These are phyloP conservation scores for Stenotaenia linearis DNA, from an alignment of 2,888 invertebrate genomes.

Conservation along the genomic window DNA sequence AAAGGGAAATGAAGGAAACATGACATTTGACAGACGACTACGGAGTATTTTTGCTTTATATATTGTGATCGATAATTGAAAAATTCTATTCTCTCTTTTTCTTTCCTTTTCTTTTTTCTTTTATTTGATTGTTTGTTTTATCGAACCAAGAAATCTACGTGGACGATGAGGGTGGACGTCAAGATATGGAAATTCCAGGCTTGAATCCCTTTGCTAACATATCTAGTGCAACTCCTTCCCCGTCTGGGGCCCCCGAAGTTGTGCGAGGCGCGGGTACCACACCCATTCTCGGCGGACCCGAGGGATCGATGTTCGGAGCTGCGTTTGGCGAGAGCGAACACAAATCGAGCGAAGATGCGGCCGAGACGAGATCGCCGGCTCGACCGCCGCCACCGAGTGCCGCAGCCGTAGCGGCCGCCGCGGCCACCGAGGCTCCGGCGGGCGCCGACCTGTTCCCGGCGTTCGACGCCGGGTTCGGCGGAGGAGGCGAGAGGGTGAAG, in stretches of 20 bases:
- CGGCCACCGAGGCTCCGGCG: not conserved
- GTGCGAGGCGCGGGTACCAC: conserved; percentile 41
- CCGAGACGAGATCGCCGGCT: not conserved
- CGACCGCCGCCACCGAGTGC: not conserved
- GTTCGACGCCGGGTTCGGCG: conserved; percentile 31
- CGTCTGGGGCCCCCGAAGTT: conserved; percentile 40
- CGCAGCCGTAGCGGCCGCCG: not conserved
- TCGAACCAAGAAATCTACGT: conserved; percentile 32
- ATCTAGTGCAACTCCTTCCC: conserved; percentile 39
- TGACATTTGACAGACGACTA: not conserved
- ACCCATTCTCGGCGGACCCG: conserved; percentile 39
- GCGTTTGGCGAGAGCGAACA: conserved; percentile 34
- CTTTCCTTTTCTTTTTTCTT: not conserved
- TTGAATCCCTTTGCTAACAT: conserved; percentile 37
- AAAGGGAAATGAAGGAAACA: not conserved
- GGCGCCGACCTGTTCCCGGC: conserved; percentile 28
- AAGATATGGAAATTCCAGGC: conserved; percentile 38
- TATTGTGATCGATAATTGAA: not conserved
- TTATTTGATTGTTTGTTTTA: not conserved
- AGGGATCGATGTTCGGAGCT: conserved; percentile 38
- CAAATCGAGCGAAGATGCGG: conserved; percentile 16
- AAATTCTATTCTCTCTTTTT: not conserved
- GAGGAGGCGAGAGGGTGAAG: not conserved
- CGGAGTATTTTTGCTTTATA: not conserved
- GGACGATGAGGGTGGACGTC: conserved; percentile 31